Evolutionary conservation across 2,797 vertebrate species (phyloP).

Genomic region (Bucorvus abyssinicus): DNA sequence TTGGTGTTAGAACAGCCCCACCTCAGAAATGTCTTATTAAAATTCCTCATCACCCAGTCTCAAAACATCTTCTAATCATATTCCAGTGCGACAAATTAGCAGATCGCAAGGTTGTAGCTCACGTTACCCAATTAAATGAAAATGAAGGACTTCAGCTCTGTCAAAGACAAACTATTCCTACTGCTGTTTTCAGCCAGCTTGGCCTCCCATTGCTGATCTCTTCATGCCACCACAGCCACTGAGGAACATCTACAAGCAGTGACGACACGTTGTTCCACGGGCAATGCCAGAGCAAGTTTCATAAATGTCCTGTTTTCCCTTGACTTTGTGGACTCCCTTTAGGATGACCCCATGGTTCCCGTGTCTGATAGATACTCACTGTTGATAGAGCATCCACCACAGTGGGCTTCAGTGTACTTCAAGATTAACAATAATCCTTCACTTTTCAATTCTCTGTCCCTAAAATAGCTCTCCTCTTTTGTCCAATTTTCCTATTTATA

Average conservation of each 20-base stretch:
- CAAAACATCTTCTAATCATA: conserved; percentile 69
- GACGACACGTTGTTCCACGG: not conserved
- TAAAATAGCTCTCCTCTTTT: not conserved
- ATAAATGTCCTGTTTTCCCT: not conserved
- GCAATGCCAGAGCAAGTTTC: not conserved
- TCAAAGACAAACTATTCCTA: conserved; percentile 52
- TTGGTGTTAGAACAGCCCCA: conserved; percentile 37
- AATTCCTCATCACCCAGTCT: conserved; percentile 59
- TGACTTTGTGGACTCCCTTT: not conserved
- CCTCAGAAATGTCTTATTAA: conserved; percentile 62
- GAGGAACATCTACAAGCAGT: not conserved
- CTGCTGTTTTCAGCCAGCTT: conserved; percentile 7
- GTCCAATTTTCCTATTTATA: not conserved
- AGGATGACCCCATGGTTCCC: too few species aligned
- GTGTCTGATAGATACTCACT: rapidly evolving
- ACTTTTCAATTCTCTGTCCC: not conserved
- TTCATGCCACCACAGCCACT: too few species aligned
- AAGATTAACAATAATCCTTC: not conserved
- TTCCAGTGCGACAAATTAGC: conserved; percentile 62
- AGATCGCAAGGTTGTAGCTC: conserved; percentile 59
- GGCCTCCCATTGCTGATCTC: not conserved
- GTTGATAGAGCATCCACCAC: not conserved
- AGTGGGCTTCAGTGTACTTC: rapidly evolving
- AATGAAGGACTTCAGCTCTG: conserved; percentile 47
- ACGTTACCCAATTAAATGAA: conserved; percentile 65